Evolutionary conservation across 2,113 vertebrate species (phyloP).

Genomic region (Oplegnathus fasciatus): DNA sequence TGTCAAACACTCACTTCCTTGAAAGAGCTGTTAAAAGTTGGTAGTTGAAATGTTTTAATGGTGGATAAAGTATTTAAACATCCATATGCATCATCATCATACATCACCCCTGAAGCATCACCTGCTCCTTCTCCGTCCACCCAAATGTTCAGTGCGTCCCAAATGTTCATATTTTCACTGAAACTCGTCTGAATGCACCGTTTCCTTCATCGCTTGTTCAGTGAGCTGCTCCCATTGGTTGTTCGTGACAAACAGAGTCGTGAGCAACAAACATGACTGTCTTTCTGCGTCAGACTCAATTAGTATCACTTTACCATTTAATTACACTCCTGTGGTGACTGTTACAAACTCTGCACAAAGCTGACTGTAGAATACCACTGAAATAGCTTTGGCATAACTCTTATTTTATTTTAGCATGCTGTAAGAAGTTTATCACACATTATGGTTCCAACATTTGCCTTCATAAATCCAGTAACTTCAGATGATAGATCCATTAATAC

Average conservation of each 20-base stretch:
- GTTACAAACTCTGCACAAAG: not conserved
- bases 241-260: not conserved
- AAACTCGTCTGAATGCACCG: not conserved
- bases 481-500: not conserved
- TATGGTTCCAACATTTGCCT: not conserved
- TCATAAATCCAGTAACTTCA: not conserved
- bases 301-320: not conserved
- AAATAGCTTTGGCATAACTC: not conserved
- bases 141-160: not conserved
- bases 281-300: too few relatives aligned
- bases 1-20: not conserved
- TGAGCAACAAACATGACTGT: not conserved
- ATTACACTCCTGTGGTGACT: not conserved
- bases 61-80: not conserved
- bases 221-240: not conserved
- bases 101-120: not conserved
- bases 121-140: not conserved
- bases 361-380: not conserved
- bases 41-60: not conserved
- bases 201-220: not conserved
- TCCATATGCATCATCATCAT: not conserved
- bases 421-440: not conserved
- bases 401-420: not conserved
- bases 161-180: not conserved
- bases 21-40: too few relatives aligned